phyloP scores from a whole-genome alignment of 2,888 invertebrate species.

The Rugalucina vietnamica region DNA sequence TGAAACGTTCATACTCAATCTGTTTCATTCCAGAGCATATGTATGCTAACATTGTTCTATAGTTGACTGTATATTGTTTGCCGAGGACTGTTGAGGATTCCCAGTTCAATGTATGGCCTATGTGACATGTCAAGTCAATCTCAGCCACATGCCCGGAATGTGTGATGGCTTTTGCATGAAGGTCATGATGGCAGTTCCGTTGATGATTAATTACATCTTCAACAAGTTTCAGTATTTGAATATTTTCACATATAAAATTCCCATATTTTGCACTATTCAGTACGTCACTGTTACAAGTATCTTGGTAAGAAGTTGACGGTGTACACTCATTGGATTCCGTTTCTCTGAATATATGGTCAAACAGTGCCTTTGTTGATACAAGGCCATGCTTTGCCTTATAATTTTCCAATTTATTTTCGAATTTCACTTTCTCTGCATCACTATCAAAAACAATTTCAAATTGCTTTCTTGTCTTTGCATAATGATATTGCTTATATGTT shows the following conservation, averaged over 20 bases:
- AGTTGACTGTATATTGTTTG: conserved; percentile 1
- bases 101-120: not conserved
- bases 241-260: not conserved
- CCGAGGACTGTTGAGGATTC: not conserved
- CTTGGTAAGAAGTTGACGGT: not conserved
- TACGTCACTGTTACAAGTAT: not conserved
- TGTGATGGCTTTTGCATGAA: not conserved
- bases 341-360: not conserved
- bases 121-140: not conserved
- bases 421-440: conserved; percentile 25
- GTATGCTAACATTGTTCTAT: not conserved
- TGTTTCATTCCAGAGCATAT: conserved; percentile 1
- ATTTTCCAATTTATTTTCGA: conserved; percentile 14
- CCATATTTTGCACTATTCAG: not conserved
- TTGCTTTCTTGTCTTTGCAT: not conserved
- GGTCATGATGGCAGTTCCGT: not conserved
- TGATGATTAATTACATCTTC: not conserved
- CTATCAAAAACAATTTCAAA: conserved; percentile 13
- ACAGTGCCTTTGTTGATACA: not conserved
- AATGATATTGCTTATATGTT: conserved; percentile 12
- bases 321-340: not conserved
- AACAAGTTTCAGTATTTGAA: not conserved
- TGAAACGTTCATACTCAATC: conserved; percentile 1
- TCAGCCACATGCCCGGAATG: conserved; percentile 12
- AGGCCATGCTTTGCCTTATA: not conserved